A percentile compares a stretch with the other conserved stretches of the same genome.
These are phyloP conservation scores for Oplegnathus fasciatus DNA, from an alignment of 2,113 vertebrate species.

Conservation along the genomic window DNA sequence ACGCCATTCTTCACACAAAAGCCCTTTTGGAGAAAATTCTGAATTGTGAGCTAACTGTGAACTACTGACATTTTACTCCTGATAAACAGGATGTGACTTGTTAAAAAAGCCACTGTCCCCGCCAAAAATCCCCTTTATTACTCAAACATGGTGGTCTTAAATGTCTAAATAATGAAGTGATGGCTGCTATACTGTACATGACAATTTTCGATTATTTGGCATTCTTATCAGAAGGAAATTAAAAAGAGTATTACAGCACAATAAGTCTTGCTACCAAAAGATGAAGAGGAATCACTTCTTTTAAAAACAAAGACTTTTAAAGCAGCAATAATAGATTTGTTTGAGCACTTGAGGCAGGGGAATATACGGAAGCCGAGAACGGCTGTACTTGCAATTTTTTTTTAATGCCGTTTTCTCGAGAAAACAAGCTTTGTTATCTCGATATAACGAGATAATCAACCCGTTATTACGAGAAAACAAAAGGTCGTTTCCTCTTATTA, in stretches of 20 bases:
- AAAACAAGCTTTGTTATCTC: too few species aligned
- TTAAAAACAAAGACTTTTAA: neutral
- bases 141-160: constrained; percentile 12
- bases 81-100: constrained; percentile 56
- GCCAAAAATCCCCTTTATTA: constrained; percentile 33
- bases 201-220: neutral
- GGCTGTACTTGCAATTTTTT: too few species aligned
- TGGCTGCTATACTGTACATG: neutral
- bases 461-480: too few species aligned
- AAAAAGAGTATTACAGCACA: neutral
- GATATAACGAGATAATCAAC: too few species aligned
- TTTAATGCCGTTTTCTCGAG: too few species aligned
- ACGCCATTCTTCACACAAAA: neutral
- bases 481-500: too few species aligned
- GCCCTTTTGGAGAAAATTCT: constrained; percentile 21
- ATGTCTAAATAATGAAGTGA: constrained; percentile 1
- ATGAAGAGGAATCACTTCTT: neutral
- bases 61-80: constrained; percentile 34
- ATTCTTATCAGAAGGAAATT: neutral
- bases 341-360: neutral
- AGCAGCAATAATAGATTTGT: neutral
- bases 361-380: too few species aligned
- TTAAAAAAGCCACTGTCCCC: constrained; percentile 16
- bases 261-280: neutral
- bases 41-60: constrained; percentile 23